These are phyloP conservation scores for Pseudomyrmex cubaensis DNA, from an alignment of 1,140 invertebrate species.

Conservation along the genomic window DNA sequence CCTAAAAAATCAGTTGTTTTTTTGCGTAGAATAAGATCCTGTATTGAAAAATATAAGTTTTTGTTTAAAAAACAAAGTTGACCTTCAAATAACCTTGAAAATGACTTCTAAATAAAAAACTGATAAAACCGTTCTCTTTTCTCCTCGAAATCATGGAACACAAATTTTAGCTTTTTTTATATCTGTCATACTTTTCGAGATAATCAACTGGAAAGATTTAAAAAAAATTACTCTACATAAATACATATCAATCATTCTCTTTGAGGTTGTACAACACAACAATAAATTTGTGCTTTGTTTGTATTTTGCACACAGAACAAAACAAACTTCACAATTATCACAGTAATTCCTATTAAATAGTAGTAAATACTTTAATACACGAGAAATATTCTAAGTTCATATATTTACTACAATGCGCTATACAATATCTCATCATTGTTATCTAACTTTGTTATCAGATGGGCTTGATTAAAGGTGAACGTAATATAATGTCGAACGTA, in stretches of 20 bases:
- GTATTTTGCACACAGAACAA: background rate
- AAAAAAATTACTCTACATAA: conserved; percentile 30
- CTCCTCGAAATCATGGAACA: too few relatives aligned
- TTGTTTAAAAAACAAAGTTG: too few relatives aligned
- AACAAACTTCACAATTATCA: conserved; percentile 1
- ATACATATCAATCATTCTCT: conserved; percentile 48
- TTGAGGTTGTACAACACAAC: conserved; percentile 36
- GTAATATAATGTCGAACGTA: conserved; percentile 29
- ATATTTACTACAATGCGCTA: conserved; percentile 13
- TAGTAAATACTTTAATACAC: conserved; percentile 39
- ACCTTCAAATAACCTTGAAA: too few relatives aligned
- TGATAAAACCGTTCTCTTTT: too few relatives aligned
- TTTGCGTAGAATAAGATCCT: too few relatives aligned
- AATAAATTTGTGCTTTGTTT: conserved; percentile 1
- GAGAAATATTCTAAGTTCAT: conserved; percentile 44
- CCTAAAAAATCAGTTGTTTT: too few relatives aligned
- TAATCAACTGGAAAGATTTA: too few relatives aligned
- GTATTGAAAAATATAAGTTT: too few relatives aligned
- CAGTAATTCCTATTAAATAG: conserved; percentile 27
- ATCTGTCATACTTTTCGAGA: too few relatives aligned
- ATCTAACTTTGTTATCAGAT: conserved; percentile 44
- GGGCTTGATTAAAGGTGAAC: conserved; percentile 46
- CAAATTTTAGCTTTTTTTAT: too few relatives aligned
- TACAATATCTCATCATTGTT: conserved; percentile 36
- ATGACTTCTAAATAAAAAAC: too few relatives aligned